Conservation (phyloP, 2,113 vertebrate genomes). For the Epinephelus cyanopodus region DNA sequence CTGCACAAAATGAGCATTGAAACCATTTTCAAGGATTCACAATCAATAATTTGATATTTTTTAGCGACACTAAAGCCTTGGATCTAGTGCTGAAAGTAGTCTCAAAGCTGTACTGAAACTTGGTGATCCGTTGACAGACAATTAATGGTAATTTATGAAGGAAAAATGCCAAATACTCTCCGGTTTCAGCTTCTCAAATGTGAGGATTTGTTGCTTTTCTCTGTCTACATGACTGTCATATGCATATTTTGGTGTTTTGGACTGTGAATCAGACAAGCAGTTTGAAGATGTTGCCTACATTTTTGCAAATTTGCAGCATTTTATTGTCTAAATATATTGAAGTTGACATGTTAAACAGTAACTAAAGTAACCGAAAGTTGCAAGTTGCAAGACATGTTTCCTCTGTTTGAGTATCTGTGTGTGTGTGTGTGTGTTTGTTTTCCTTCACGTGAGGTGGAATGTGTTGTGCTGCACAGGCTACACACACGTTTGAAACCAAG, state of each 20-base stretch:
- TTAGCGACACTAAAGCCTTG: too few relatives aligned
- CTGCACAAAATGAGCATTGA: too few relatives aligned
- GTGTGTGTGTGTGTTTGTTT: slow-evolving; percentile 32
- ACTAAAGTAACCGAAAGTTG: background rate
- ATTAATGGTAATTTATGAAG: background rate
- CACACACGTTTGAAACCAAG: slow-evolving; percentile 31
- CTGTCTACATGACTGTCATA: background rate
- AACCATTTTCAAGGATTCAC: too few relatives aligned
- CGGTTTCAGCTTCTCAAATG: background rate
- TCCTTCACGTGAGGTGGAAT: slow-evolving; percentile 4
- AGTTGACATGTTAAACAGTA: background rate
- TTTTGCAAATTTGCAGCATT: background rate
- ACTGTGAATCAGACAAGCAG: background rate
- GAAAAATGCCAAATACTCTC: background rate
- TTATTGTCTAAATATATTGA: background rate
- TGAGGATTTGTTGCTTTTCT: background rate
- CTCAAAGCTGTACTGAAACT: background rate
- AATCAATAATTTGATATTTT: too few relatives aligned
- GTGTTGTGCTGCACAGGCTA: slow-evolving; percentile 6
- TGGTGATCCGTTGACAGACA: background rate
- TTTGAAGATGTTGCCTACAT: background rate
- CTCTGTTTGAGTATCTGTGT: slow-evolving; percentile 13
- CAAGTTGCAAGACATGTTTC: slow-evolving; percentile 3
- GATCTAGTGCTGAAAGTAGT: background rate
- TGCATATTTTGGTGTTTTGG: background rate